Percentiles rank a stretch among this genome's conserved stretches.
Conservation (phyloP, 2,888 invertebrate species). For the Agrotis puta region DNA sequence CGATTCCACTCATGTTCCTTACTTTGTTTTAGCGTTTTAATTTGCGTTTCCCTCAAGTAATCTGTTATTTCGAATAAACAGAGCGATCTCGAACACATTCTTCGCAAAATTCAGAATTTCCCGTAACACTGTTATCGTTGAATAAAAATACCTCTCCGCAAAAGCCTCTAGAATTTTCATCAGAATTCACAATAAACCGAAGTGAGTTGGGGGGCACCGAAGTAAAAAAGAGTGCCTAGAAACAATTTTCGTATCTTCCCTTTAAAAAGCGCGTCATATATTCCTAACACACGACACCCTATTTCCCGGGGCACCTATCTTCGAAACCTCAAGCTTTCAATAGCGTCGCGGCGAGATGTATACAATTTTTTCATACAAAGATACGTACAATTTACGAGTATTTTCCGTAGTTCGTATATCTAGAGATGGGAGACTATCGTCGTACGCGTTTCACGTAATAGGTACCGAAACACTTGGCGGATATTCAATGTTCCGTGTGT, state of each 20-base stretch:
- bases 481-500: conserved; percentile 75
- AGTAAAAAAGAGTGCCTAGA: conserved; percentile 54
- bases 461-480: conserved; percentile 64
- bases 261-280: conserved; percentile 60
- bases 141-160: conserved; percentile 42
- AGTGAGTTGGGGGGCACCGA: conserved; percentile 30
- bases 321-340: conserved; percentile 67
- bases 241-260: conserved; percentile 59
- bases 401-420: conserved; percentile 74
- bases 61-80: conserved; percentile 2
- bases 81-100: conserved; percentile 3
- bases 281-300: conserved; percentile 56
- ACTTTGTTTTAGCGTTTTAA: not conserved
- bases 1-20: not conserved
- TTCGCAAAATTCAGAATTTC: conserved; percentile 21
- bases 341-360: conserved; percentile 62
- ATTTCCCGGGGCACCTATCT: conserved; percentile 69
- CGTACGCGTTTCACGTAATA: conserved; percentile 70
- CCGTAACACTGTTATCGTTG: conserved; percentile 25
- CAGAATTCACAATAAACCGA: conserved; percentile 56
- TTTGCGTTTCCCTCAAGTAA: conserved; percentile 1
- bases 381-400: conserved; percentile 75
- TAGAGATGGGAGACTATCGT: conserved; percentile 62
- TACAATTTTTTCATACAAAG: conserved; percentile 68
- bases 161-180: conserved; percentile 53